phyloP scores from a whole-genome alignment of 2,888 invertebrate species.

The Caradrina kadenii region DNA sequence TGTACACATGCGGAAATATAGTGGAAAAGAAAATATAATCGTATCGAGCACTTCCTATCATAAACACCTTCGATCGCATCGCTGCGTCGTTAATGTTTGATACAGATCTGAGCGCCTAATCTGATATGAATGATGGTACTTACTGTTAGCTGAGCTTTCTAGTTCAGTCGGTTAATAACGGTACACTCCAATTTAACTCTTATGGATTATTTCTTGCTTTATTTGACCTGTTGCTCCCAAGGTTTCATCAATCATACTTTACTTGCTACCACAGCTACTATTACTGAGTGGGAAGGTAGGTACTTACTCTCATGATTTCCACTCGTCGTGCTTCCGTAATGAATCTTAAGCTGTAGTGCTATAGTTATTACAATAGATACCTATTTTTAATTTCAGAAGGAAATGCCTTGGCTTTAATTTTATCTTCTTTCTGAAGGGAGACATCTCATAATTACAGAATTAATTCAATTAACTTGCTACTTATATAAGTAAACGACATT shows the following conservation, averaged over 20 bases:
- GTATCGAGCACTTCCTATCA: constrained; percentile 4
- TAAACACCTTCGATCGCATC: constrained; percentile 47
- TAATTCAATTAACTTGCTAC: too few relatives aligned
- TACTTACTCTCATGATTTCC: background rate
- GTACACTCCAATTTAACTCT: constrained; percentile 40
- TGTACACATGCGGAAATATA: background rate
- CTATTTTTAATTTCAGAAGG: background rate
- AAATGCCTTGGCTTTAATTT: too few relatives aligned
- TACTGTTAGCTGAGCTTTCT: constrained; percentile 46
- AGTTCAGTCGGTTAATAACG: constrained; percentile 54
- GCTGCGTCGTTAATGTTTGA: constrained; percentile 34
- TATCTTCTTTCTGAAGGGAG: too few relatives aligned
- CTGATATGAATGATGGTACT: constrained; percentile 46
- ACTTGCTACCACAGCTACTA: constrained; percentile 6
- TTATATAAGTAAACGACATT: too few relatives aligned
- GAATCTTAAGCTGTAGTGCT: background rate
- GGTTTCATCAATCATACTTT: constrained; percentile 42
- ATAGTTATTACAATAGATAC: too few relatives aligned
- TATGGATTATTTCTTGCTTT: constrained; percentile 36
- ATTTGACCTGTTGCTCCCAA: constrained; percentile 24
- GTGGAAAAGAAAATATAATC: constrained; percentile 2
- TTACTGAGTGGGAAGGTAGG: background rate
- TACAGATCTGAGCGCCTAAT: constrained; percentile 45
- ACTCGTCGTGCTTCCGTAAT: background rate
- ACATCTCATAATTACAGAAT: too few relatives aligned